Conservation (phyloP, 2,113 vertebrate species). For the Alaudala cheleensis region DNA sequence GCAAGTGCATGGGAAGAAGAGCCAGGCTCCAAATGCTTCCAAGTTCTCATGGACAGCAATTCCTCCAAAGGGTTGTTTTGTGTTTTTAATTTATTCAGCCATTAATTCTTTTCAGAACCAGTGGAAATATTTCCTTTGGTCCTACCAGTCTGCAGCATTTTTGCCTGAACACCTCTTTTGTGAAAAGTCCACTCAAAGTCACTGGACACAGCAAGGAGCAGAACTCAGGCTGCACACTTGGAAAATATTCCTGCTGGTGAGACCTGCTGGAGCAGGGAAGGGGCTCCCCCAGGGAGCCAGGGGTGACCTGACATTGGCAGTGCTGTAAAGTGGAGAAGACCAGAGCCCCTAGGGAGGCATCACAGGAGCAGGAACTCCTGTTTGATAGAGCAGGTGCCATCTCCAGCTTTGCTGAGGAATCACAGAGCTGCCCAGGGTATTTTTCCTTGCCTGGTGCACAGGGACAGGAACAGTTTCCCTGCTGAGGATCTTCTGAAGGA, state of each 20-base stretch:
- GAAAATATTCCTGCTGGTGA: conserved; percentile 24
- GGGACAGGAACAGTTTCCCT: not conserved
- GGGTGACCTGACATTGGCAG: not conserved
- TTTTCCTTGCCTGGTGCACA: not conserved
- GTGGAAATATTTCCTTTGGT: not conserved
- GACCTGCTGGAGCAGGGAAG: not conserved
- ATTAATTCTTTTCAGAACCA: not conserved
- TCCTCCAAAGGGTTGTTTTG: not conserved
- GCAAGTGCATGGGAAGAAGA: not conserved
- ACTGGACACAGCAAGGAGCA: not conserved
- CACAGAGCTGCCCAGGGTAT: not conserved
- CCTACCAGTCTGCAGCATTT: not conserved
- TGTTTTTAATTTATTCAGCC: not conserved
- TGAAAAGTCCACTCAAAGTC: not conserved
- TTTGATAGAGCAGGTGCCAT: not conserved
- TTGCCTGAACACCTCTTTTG: not conserved
- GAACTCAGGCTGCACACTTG: conserved; percentile 17
- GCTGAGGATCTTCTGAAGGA: not conserved
- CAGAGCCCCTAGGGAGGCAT: not conserved
- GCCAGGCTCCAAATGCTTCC: not conserved
- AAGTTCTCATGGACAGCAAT: not conserved
- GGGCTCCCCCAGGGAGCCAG: not conserved
- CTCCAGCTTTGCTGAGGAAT: not conserved
- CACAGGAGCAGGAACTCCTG: not conserved
- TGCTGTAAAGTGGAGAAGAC: rapidly evolving